Conservation (phyloP, 2,797 vertebrate genomes). For the Muraenolepis orangiensis region DNA sequence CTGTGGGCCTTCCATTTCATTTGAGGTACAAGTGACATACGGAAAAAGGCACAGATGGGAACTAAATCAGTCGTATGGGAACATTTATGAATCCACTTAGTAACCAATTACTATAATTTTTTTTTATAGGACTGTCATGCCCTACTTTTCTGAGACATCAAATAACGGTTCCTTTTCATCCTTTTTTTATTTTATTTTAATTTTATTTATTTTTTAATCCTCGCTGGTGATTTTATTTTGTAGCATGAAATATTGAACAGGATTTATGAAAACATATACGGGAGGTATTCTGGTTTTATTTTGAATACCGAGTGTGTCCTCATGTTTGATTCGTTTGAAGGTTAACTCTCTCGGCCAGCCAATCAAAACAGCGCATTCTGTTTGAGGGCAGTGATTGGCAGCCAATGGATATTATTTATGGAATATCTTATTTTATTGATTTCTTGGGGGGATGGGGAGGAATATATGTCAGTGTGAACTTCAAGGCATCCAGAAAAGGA, state of each 20-base stretch:
- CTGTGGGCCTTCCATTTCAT: neutral
- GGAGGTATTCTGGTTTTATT: slow-evolving; percentile 26
- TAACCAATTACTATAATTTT: slow-evolving; percentile 49
- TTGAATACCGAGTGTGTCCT: no score
- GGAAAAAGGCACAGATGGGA: slow-evolving; percentile 40
- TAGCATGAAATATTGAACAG: slow-evolving; percentile 7
- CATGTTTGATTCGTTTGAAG: slow-evolving; percentile 36
- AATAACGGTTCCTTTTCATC: slow-evolving; percentile 16
- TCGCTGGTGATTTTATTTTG: slow-evolving; percentile 14
- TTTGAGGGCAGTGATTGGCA: slow-evolving; percentile 31
- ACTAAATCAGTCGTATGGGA: slow-evolving; percentile 44
- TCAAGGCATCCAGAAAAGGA: neutral
- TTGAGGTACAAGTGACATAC: slow-evolving; percentile 10
- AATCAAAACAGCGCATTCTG: slow-evolving; percentile 7
- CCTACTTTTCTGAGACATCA: slow-evolving; percentile 26
- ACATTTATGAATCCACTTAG: slow-evolving; percentile 43
- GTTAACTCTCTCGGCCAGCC: slow-evolving; percentile 28
- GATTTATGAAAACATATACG: slow-evolving; percentile 24
- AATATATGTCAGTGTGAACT: slow-evolving; percentile 26
- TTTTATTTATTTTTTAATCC: neutral
- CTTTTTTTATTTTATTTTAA: no score
- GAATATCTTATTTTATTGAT: slow-evolving; percentile 42
- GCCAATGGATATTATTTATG: slow-evolving; percentile 27
- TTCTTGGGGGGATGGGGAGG: slow-evolving; percentile 1
- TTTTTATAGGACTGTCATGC: slow-evolving; percentile 42